Evolutionary conservation across 2,888 invertebrate species (phyloP).

Genomic region (Synanthedon andrenaeformis): DNA sequence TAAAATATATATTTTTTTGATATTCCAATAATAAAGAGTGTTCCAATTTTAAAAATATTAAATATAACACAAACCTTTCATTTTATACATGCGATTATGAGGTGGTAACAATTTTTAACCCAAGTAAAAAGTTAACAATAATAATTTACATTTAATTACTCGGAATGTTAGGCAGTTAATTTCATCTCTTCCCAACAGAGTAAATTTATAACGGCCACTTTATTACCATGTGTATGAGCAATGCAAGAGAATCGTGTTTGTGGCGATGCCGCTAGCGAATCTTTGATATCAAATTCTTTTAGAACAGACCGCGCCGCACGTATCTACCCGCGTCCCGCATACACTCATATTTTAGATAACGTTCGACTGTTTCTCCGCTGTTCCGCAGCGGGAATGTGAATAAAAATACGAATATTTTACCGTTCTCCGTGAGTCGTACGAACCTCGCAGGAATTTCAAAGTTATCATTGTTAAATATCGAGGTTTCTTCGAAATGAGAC

Average conservation of each 20-base stretch:
- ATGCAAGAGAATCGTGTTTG: slow-evolving; percentile 20
- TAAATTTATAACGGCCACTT: not conserved
- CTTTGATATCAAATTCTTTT: slow-evolving; percentile 64
- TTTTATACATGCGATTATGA: no score
- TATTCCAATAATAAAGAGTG: no score
- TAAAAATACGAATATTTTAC: slow-evolving; percentile 52
- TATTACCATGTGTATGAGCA: not conserved
- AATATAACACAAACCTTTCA: no score
- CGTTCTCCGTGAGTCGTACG: slow-evolving; percentile 23
- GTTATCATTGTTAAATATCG: no score
- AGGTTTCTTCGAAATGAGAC: no score
- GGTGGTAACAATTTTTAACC: no score
- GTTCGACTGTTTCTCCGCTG: slow-evolving; percentile 47
- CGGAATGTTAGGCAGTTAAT: no score
- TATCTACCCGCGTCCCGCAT: slow-evolving; percentile 30
- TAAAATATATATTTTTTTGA: no score
- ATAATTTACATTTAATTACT: no score
- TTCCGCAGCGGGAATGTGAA: slow-evolving; percentile 37
- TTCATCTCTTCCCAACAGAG: not conserved
- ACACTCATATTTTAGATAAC: slow-evolving; percentile 61
- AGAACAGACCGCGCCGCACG: slow-evolving; percentile 57
- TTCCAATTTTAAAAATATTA: no score
- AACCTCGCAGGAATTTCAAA: slow-evolving; percentile 4
- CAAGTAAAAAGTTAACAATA: no score
- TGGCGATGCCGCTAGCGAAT: slow-evolving; percentile 29